Percentiles rank a stretch among this genome's conserved stretches.
Conservation (phyloP, 1,140 invertebrate species). For the Drosophila equinoxialis region DNA sequence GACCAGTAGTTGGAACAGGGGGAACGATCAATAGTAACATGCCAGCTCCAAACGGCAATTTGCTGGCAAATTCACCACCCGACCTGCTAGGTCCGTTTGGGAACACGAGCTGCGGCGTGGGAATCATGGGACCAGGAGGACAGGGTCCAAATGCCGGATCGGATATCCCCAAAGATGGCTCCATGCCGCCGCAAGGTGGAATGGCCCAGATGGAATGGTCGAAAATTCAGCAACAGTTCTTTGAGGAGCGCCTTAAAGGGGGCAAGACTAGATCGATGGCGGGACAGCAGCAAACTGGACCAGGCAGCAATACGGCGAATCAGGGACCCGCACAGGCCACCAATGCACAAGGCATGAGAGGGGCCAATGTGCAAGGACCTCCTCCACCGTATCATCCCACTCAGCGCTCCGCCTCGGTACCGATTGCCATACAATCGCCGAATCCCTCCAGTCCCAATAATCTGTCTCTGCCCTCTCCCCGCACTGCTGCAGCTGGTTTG, state of each 20-base stretch:
- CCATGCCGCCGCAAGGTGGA: constrained; percentile 72
- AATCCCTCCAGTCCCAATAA: constrained; percentile 89
- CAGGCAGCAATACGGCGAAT: constrained; percentile 17
- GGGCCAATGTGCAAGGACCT: constrained; percentile 88
- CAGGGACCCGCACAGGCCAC: constrained; percentile 15
- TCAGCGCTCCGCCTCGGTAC: constrained; percentile 92
- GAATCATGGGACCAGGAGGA: constrained; percentile 16
- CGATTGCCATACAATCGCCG: constrained; percentile 89
- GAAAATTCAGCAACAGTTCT: constrained; percentile 93
- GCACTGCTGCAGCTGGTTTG: constrained; percentile 86
- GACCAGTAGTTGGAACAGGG: constrained; percentile 17
- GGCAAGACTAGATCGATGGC: constrained; percentile 43
- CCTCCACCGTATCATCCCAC: constrained; percentile 93
- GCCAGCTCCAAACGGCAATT: constrained; percentile 31
- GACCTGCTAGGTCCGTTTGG: constrained; percentile 50
- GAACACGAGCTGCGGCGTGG: constrained; percentile 44
- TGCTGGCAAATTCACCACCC: constrained; percentile 51
- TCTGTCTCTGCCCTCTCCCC: constrained; percentile 88
- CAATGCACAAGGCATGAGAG: constrained; percentile 38
- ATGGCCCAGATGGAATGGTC: constrained; percentile 92
- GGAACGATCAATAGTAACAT: constrained; percentile 37
- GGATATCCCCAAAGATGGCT: constrained; percentile 37
- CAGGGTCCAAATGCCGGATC: constrained; percentile 7
- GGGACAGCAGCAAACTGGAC: constrained; percentile 22
- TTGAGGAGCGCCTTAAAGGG: constrained; percentile 86